Conservation (phyloP, 2,113 vertebrate genomes). For the Noturus placidus region DNA sequence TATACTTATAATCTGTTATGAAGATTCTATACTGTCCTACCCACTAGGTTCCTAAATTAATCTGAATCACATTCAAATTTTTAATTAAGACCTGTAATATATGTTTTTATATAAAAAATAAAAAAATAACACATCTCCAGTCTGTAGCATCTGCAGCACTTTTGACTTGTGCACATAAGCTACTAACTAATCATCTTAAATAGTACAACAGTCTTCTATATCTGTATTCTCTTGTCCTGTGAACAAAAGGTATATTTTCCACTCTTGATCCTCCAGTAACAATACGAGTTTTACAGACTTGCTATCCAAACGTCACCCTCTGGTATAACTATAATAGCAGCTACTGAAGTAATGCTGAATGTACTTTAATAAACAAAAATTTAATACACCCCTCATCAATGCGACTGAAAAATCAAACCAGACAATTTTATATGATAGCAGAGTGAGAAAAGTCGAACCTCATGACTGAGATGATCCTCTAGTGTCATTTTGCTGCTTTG, state of each 20-base stretch:
- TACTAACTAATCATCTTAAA: background rate
- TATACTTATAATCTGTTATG: background rate
- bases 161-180: background rate
- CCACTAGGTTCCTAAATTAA: background rate
- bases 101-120: no score
- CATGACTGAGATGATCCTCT: conserved; percentile 80
- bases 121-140: background rate
- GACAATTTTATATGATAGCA: background rate
- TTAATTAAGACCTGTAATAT: background rate
- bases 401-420: background rate
- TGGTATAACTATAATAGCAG: background rate
- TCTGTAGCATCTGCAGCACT: background rate
- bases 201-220: background rate
- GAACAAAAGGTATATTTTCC: background rate
- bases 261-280: background rate
- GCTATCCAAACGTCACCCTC: background rate
- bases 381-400: background rate
- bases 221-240: background rate
- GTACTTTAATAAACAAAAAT: background rate
- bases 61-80: background rate
- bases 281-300: background rate
- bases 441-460: conserved; percentile 67
- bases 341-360: background rate
- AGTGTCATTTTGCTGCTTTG: conserved; percentile 79
- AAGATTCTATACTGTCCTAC: background rate